Percentiles rank a stretch among this genome's conserved stretches.
Conservation (phyloP, 1,140 invertebrate species). For the Psilanteris sp. region DNA sequence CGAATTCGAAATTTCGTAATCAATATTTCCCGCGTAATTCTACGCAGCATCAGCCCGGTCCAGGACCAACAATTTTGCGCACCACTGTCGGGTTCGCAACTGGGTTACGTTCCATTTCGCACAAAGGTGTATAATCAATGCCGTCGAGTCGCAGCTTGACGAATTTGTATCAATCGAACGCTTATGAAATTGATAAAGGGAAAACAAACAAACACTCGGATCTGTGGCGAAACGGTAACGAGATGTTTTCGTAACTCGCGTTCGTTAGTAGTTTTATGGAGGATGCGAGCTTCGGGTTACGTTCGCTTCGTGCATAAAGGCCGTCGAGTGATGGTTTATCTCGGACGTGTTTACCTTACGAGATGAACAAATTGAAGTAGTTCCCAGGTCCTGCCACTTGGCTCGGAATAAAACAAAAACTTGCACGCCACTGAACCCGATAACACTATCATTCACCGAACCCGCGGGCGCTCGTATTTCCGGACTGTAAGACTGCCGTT, state of each 20-base stretch:
- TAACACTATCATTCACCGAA: constrained; percentile 55
- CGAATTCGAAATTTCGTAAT: constrained; percentile 35
- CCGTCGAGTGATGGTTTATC: too few species aligned
- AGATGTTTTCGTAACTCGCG: too few species aligned
- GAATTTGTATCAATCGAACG: too few species aligned
- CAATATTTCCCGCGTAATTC: constrained; percentile 60
- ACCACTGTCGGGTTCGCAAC: constrained; percentile 28
- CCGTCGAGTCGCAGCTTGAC: too few species aligned
- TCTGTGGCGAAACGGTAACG: too few species aligned
- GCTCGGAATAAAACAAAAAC: constrained; percentile 44
- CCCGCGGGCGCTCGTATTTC: constrained; percentile 32
- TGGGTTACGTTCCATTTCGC: constrained; percentile 27
- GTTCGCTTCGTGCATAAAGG: too few species aligned
- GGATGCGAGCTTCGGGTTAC: too few species aligned
- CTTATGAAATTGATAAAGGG: too few species aligned
- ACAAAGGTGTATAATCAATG: too few species aligned
- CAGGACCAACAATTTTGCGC: constrained; percentile 47
- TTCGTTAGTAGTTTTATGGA: too few species aligned
- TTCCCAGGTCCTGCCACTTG: constrained; percentile 14
- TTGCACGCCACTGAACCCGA: constrained; percentile 51
- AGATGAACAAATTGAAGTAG: constrained; percentile 38
- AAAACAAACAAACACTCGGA: too few species aligned
- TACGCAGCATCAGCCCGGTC: constrained; percentile 56
- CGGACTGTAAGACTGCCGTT: constrained; percentile 12
- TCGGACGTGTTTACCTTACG: constrained; percentile 47